Conservation (phyloP, 2,888 invertebrate species). For the Drosophila testacea region DNA sequence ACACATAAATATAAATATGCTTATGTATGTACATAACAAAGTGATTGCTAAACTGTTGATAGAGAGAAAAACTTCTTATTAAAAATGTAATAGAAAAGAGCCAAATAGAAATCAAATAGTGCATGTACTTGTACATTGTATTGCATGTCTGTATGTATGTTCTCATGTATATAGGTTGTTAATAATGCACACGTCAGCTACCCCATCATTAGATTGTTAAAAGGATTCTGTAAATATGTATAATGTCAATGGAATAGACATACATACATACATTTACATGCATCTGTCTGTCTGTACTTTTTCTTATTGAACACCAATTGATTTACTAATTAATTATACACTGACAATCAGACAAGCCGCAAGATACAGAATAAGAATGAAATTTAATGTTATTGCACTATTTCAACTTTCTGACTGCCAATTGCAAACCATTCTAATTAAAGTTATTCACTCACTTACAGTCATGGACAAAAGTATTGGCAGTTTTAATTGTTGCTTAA, state of each 20-base stretch:
- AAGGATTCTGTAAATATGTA: slow-evolving; percentile 4
- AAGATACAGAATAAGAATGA: not conserved
- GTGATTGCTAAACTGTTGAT: not conserved
- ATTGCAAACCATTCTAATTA: not conserved
- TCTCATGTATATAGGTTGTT: not conserved
- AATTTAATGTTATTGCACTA: slow-evolving; percentile 13
- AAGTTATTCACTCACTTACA: not conserved
- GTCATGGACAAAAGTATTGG: not conserved
- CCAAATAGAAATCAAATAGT: not conserved
- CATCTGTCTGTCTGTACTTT: not conserved
- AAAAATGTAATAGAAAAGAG: not conserved
- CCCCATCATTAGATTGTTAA: not conserved
- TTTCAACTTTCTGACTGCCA: slow-evolving; percentile 12
- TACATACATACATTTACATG: not conserved
- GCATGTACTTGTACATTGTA: no score
- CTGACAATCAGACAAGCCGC: not conserved
- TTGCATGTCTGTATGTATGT: not conserved
- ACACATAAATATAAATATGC: slow-evolving; percentile 16
- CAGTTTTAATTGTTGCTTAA: not conserved
- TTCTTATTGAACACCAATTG: slow-evolving; percentile 22
- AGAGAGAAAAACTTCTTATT: not conserved
- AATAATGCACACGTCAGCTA: slow-evolving; percentile 7
- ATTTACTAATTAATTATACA: slow-evolving; percentile 1
- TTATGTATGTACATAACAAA: not conserved
- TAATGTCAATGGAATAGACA: no score